Evolutionary conservation across 2,797 vertebrate species (phyloP), one percentile per base, ranked within the genome.

Genomic region (Momotus momota): DNA sequence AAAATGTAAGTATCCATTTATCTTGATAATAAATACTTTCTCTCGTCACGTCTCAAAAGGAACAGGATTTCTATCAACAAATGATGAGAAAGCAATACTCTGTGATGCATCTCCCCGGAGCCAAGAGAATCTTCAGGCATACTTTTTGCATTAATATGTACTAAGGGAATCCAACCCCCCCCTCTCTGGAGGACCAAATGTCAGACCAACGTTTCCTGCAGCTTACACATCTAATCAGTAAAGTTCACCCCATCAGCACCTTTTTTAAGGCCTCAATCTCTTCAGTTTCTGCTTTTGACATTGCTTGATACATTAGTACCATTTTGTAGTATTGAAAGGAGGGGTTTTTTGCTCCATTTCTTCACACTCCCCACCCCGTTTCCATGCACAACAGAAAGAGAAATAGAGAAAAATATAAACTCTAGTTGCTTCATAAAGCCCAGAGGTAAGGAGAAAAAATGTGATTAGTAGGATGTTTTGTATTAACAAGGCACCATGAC

Each of bases 1-100:
- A 93, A 94, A 96, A 88, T n/a, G 60, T 87, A 93, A 93, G 84
- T 57, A 81, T 74, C 93, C 89, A 96, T 97, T 96, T 92, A 94
- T 95, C 95, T 91, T 71, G 82, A 87, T 95, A 97, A 96, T 95
- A 97, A 97, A 97, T 96, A 91, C 88, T 93, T 96, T 85, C 77
- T 82, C 81, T 92, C 89, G 64, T 88, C 88, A 88, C 5, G 5
- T 86, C 87, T 97, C 96, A 94, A 94, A 96, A 93, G 89, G 41
- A 95, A 94, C 81, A 96, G 92, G 95, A 88, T 94, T 97, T 92
- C 94, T 88, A 95, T 96, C 97, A 97, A 88, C 91, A 93, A 96
- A 95, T 91, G 92, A 97, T 97, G 96, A 97, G 91, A 95, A 95
- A 94, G 95, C 94, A 96, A 90, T 93, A 95, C 89, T 93, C 38